Base-by-base conservation (phyloP, 2,113 vertebrate genomes). In the Coptodon bakossiorum region DNA sequence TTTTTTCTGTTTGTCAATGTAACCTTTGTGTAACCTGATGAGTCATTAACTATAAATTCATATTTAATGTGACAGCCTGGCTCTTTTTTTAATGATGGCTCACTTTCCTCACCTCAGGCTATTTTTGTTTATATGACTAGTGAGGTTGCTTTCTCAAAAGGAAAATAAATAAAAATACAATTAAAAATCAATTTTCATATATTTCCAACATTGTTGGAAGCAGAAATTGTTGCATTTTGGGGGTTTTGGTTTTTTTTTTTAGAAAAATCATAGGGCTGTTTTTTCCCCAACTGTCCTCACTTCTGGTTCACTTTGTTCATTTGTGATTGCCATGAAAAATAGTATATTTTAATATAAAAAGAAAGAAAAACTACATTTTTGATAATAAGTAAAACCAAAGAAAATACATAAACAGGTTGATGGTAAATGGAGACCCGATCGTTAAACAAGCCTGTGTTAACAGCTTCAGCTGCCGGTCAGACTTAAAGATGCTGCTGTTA, bases 221-320 rank as follows among this genome's bases (percentile, higher is more conserved):
- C n/a, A 24, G 66, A 40, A 71, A 71, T 43, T 24, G 38, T 71
- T 10, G 66, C 38, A 19, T 66, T 66, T 66, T 66, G 4, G 9
- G 1, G 0, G 0, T 2, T 3, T 19, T 17, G 5, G 3, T 0
- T 13, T 66, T 40, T 13, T 66, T 40, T 40, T 66, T 63, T 63
- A 36, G 17, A 36, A 63, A 66, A 66, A 16, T 71, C 38, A 71
- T 24, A 71, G 3, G 1, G 3, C n/a, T 43, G n/a, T 24, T 71
- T 71, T 19, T 38, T 1, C 1, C 2, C 19, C 63, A 34, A 68
- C 66, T 43, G 12, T 43, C 36, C 12, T 71, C 7, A 22, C 36
- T 14, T 43, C n/a, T 4, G 2, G 59, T 63, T 71, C 66, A 24
- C 66, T 24, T 40, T 71, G 12, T 43, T 71, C 3, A 43, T 66